Evolutionary conservation across 1,140 invertebrate species (phyloP), one percentile per base, ranked within the genome.

Genomic region (Asbolus verrucosus): DNA sequence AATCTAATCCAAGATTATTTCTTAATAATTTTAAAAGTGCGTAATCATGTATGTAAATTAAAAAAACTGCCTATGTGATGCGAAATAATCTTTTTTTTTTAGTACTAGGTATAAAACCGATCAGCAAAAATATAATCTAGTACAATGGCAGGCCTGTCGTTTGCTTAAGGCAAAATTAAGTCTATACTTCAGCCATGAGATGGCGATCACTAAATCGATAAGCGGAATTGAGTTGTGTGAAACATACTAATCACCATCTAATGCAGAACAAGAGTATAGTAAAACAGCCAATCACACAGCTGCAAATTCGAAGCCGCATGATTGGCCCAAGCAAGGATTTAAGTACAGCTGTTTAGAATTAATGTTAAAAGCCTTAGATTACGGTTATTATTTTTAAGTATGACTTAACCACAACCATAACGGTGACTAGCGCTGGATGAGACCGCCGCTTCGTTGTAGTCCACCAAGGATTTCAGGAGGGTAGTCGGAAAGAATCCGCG

Each of bases 151-250:
- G 46, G 46, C 21, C 21, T 54, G 46, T 54, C 46, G 43, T 50
- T 46, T 46, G 16, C 41, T 46, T 54, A 54, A 54, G 46, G 46
- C 46, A 54, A 24, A 54, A 54, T 54, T 11, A 54, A 54, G 46
- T 54, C 46, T 54, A 54, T 13, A 11, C 21, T 24, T 54, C 27
- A 27, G 46, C 46, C 46, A 27, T 14, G 11, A 54, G 21, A 27
- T 30, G 46, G 46, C 46, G 21, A 27, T 27, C 46, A 54, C 19
- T 11, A 27, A 27, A 11, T 27, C 19, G 46, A 27, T 46, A 46
- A 46, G 21, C 46, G 11, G 14, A 24, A 27, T 19, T 27, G 21
- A 54, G n/a, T 18, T 50, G 43, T 21, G 43, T 50, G 43, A 13
- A 41, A 6, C 16, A 15, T 2, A 50, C 16, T 50, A 46, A 50